phyloP scores from a whole-genome alignment of 2,113 vertebrate species.

The Scalopus aquaticus region DNA sequence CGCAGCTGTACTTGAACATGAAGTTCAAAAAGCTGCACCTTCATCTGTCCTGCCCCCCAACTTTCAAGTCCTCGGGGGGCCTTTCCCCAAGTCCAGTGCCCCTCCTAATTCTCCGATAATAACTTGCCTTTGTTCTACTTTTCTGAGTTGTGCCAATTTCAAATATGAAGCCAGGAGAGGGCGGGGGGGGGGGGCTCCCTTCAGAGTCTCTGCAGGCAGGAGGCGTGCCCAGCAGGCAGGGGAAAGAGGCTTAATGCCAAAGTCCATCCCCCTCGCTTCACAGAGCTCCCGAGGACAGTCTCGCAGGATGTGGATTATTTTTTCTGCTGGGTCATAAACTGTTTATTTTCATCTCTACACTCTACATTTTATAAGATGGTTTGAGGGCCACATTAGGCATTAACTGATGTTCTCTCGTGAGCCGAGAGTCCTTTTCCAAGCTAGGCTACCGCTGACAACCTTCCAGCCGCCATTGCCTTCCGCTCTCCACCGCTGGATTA shows the following conservation, averaged over 20 bases:
- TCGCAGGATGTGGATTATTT: not conserved
- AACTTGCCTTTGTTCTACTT: not conserved
- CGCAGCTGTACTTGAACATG: not conserved
- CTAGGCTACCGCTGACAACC: not conserved
- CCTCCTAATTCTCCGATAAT: not conserved
- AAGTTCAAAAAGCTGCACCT: not conserved
- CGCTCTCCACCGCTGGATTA: not conserved
- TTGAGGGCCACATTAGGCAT: not conserved
- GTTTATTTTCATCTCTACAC: not conserved
- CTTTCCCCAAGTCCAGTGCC: not conserved
- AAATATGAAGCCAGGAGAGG: not conserved
- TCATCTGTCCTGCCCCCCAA: rapidly evolving
- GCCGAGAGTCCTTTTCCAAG: not conserved
- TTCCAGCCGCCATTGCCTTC: not conserved
- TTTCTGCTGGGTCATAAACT: not conserved
- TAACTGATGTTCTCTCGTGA: not conserved
- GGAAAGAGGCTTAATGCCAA: not conserved
- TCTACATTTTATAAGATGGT: not conserved
- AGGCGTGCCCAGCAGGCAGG: no score
- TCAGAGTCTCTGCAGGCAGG: no score
- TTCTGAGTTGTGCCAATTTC: not conserved
- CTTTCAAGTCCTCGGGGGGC: not conserved
- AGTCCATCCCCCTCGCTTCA: no score
- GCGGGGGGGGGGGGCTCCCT: no score
- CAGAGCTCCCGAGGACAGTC: not conserved